Conservation (phyloP, 2,113 vertebrate species). For the Andinoacara biseriatus region DNA sequence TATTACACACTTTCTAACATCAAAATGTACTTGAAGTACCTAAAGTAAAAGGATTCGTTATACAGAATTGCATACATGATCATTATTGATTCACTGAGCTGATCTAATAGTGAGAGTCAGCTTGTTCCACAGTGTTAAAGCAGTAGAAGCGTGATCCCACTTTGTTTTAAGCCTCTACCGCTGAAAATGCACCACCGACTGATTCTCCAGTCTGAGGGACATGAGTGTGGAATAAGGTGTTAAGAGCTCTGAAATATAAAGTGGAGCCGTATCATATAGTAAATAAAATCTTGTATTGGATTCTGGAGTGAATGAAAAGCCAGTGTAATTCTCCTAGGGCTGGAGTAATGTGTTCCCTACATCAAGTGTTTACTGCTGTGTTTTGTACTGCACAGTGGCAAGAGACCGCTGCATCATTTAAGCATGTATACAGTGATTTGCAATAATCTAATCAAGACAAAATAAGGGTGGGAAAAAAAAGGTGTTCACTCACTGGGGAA, state of each 20-base stretch:
- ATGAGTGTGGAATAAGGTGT: background rate
- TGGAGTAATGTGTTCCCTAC: background rate
- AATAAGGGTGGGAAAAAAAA: too few relatives aligned
- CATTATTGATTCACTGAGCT: background rate
- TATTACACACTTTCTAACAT: background rate
- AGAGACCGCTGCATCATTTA: background rate
- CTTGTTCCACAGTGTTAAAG: background rate
- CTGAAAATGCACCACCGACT: too few relatives aligned
- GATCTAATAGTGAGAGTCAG: background rate
- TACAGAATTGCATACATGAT: background rate
- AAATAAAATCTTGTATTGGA: background rate
- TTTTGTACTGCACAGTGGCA: background rate
- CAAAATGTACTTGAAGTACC: background rate
- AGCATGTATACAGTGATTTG: background rate
- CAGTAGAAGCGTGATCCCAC: background rate
- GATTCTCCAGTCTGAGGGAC: background rate
- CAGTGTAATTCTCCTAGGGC: too few relatives aligned
- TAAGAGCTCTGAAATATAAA: background rate
- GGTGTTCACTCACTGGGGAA: background rate
- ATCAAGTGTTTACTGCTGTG: background rate
- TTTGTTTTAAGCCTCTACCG: too few relatives aligned
- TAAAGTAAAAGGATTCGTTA: background rate
- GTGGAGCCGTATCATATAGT: background rate
- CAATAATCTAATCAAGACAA: background rate
- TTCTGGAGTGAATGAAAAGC: background rate